Evolutionary conservation across 2,113 vertebrate genomes (phyloP).

Genomic region (Phalacrocorax carbo): DNA sequence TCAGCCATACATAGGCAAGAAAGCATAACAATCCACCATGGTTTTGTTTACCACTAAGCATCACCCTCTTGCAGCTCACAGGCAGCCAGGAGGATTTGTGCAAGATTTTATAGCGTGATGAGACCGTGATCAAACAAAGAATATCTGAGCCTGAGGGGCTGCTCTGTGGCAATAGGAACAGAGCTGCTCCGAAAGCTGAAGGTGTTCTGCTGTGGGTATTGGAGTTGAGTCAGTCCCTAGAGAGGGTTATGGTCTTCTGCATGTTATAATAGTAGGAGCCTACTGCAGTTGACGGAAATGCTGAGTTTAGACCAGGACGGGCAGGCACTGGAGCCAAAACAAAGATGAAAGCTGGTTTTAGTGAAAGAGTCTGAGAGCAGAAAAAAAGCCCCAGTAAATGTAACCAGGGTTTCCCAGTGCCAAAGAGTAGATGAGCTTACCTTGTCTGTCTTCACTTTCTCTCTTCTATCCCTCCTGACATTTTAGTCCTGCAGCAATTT

Average conservation of each 20-base stretch:
- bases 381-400: not conserved
- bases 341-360: not conserved
- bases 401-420: not conserved
- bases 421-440: not conserved
- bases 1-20: not conserved
- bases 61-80: not conserved
- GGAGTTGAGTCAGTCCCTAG: not conserved
- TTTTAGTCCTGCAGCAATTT: not conserved
- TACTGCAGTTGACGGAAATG: not conserved
- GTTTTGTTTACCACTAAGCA: not conserved
- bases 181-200: not conserved
- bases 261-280: not conserved
- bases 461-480: not conserved
- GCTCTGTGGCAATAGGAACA: rapidly evolving
- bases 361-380: not conserved
- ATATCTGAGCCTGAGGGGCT: not conserved
- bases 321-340: not conserved
- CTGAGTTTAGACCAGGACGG: not conserved
- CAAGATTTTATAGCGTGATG: not conserved
- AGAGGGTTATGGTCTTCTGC: not conserved
- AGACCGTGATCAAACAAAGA: not conserved
- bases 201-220: not conserved
- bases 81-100: not conserved
- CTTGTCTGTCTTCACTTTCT: not conserved
- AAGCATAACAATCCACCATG: not conserved